Conservation (phyloP, 2,113 vertebrate genomes). For the Naja naja region DNA sequence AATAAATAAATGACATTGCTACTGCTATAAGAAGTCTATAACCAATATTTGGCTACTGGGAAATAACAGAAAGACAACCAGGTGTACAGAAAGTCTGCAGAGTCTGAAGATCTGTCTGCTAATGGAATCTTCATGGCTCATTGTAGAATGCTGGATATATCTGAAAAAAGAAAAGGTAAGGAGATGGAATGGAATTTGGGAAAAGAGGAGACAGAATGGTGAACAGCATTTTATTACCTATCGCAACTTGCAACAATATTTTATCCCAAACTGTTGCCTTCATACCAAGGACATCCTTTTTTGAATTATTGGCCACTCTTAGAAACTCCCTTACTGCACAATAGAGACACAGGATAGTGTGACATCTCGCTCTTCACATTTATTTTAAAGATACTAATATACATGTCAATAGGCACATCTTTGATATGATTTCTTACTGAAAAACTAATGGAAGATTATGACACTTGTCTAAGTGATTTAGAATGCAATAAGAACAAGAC, state of each 20-base stretch:
- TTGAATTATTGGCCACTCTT: background rate
- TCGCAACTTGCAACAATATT: background rate
- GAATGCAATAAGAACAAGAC: background rate
- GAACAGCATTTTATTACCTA: background rate
- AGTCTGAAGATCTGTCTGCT: background rate
- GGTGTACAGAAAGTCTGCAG: background rate
- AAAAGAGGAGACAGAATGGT: background rate
- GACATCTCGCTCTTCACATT: background rate
- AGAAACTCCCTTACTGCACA: background rate
- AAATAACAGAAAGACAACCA: background rate
- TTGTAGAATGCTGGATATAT: background rate
- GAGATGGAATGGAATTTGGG: background rate
- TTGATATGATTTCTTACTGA: background rate
- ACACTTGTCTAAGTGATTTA: background rate
- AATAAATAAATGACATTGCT: background rate
- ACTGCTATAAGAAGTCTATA: background rate
- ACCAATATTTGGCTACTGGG: background rate
- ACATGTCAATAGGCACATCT: background rate
- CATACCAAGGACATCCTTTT: background rate
- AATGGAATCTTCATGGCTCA: background rate
- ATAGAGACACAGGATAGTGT: background rate
- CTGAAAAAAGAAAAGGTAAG: background rate
- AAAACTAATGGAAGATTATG: background rate
- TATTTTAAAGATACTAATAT: background rate
- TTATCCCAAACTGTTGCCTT: background rate